Evolutionary conservation across 2,797 vertebrate species (phyloP).

Genomic region (Champsocephalus gunnari): DNA sequence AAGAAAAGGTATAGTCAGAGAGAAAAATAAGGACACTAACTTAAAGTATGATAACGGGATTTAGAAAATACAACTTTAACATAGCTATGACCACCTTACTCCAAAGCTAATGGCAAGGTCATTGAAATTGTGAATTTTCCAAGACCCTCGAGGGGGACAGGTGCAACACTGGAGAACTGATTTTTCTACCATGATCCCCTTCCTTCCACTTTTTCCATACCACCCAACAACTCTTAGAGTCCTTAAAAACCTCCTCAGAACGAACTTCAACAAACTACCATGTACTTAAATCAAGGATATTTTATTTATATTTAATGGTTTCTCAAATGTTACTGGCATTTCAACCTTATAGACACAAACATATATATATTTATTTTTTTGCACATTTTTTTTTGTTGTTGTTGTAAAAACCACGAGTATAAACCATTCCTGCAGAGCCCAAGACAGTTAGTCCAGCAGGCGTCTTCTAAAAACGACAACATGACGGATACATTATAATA

Average conservation of each 20-base stretch:
- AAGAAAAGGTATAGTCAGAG: background rate
- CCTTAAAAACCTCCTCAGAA: conserved; percentile 8
- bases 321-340: background rate
- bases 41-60: conserved; percentile 15
- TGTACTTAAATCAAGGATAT: background rate
- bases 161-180: conserved; percentile 59
- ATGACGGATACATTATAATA: too few relatives aligned
- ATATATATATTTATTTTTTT: background rate
- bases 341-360: background rate
- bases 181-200: conserved; percentile 49
- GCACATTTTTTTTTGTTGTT: background rate
- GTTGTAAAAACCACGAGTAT: background rate
- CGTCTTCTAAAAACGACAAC: too few relatives aligned
- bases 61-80: conserved; percentile 24
- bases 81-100: conserved; percentile 35
- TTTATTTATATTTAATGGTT: background rate
- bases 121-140: conserved; percentile 25
- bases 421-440: background rate
- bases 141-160: conserved; percentile 34
- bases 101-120: conserved; percentile 55
- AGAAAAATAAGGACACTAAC: conserved; percentile 25
- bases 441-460: background rate
- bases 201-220: conserved; percentile 32
- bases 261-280: background rate
- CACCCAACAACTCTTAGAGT: conserved; percentile 23